Conservation (phyloP, 2,113 vertebrate genomes). For the Oryzias celebensis region DNA sequence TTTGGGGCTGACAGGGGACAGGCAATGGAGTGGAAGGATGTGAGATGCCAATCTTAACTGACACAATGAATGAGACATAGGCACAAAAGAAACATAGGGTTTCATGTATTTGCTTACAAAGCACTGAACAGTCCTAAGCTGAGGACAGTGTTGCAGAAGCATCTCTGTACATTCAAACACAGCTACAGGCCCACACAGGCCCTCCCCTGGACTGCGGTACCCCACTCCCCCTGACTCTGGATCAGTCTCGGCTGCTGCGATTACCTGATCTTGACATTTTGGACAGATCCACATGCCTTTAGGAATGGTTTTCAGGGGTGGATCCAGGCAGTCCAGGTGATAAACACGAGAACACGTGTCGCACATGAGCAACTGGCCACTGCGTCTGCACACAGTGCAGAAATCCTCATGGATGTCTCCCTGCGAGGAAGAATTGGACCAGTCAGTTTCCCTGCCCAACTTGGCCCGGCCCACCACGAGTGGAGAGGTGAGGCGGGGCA, state of each 20-base stretch:
- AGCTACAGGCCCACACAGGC: constrained; percentile 24
- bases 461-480: constrained; percentile 56
- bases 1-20: constrained; percentile 52
- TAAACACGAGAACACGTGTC: constrained; percentile 99
- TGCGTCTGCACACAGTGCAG: constrained; percentile 99
- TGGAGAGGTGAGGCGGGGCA: constrained; percentile 42
- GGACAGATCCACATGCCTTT: constrained; percentile 99
- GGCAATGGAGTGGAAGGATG: constrained; percentile 70
- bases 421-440: constrained; percentile 86
- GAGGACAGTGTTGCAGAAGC: constrained; percentile 38
- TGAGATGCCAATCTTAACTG: constrained; percentile 69
- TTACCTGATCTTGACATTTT: constrained; percentile 99
- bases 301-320: constrained; percentile 98
- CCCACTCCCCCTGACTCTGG: constrained; percentile 53
- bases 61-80: constrained; percentile 74
- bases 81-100: constrained; percentile 67
- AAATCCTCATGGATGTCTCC: constrained; percentile 99
- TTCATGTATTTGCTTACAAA: constrained; percentile 75
- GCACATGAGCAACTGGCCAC: constrained; percentile 99
- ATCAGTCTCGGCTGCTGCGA: constrained; percentile 56
- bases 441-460: constrained; percentile 76
- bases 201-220: constrained; percentile 42
- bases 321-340: constrained; percentile 99
- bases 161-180: constrained; percentile 23
- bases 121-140: constrained; percentile 73